Evolutionary conservation across 2,888 invertebrate species (phyloP), one percentile per base, ranked within the genome.

Genomic region (Ceratothoa steindachneri): DNA sequence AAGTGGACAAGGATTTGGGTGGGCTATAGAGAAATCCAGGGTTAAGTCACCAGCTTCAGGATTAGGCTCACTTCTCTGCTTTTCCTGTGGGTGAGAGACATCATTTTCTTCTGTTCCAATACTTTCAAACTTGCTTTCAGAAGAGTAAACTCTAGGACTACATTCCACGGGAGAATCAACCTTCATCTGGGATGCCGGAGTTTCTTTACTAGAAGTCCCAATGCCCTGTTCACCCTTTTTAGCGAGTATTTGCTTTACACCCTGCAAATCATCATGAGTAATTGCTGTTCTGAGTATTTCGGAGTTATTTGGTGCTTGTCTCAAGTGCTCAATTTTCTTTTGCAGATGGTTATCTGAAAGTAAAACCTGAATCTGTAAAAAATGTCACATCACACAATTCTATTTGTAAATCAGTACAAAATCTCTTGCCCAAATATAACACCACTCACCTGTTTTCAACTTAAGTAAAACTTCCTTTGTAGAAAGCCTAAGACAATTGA

Each of bases 31-130:
- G 81, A 96, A 89, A 86, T 95, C 95, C 82, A 97, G 89, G 84
- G 97, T 96, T 83, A 95, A 89, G 85, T 97, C 96, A 65, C 97
- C 97, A 30, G 97, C 97, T 97, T 97, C 97, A 90, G 96, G 93
- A 87, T 93, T 97, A 73, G 95, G 93, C 86, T 95, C 95, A 86
- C 93, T 94, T 85, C 81, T 81, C 71, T 81, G 81, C 66, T 81
- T 77, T 29, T 81, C 82, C 67, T 81, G 81, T 52, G 12, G 27
- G 12, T 24, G 2, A 60, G n/a, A 4, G 52, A n/a, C 15, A 1
- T 60, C 27, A 60, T 7, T 60, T 2, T n/a, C 19, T 60, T 22
- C 60, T 24, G 27, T 1, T 12, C 27, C 27, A 19, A n/a, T 19
- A 22, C 27, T 7, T 2, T 60, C 12, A 24, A 24, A n/a, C 12